Evolutionary conservation across 2,113 vertebrate species (phyloP).

Genomic region (Alligator mississippiensis): DNA sequence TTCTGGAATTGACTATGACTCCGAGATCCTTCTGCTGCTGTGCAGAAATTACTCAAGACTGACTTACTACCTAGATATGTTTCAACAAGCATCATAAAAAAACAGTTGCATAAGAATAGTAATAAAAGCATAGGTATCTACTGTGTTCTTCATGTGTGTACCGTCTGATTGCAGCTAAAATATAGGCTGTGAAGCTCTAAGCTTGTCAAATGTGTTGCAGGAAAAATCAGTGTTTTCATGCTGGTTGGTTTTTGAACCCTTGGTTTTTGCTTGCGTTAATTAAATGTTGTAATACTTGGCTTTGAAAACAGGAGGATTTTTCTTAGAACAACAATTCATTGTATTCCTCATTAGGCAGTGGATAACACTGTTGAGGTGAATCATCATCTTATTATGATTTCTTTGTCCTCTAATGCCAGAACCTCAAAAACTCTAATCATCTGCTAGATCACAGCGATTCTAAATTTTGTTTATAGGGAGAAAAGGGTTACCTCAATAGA

Average conservation of each 20-base stretch:
- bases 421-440: neutral
- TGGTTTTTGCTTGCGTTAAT: neutral
- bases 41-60: neutral
- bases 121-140: neutral
- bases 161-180: neutral
- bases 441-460: neutral
- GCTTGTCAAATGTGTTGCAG: neutral
- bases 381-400: neutral
- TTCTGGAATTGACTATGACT: no score
- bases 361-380: neutral
- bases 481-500: neutral
- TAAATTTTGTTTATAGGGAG: neutral
- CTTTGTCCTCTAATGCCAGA: neutral
- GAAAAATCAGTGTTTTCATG: neutral
- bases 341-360: neutral
- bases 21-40: no score
- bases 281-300: neutral
- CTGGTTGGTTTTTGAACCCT: neutral
- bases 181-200: neutral
- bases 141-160: neutral
- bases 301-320: neutral
- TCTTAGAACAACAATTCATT: neutral
- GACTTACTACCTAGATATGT: neutral
- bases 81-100: neutral
- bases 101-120: neutral